Percentiles rank a stretch among this genome's conserved stretches.
These are phyloP conservation scores for Philaethria dido DNA, from an alignment of 2,888 invertebrate species.

Conservation along the genomic window DNA sequence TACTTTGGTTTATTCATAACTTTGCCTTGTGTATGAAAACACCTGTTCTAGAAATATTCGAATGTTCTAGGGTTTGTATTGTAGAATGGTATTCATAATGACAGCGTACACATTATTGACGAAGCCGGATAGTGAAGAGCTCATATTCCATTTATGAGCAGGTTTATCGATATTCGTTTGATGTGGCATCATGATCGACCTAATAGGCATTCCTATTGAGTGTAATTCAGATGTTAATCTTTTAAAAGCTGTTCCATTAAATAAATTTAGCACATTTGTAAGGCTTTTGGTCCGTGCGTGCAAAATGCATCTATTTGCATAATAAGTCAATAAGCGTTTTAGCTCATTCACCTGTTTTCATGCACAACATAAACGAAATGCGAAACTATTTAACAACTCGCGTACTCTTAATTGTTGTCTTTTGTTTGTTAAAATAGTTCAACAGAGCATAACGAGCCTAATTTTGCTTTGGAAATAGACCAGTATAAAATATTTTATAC, in stretches of 20 bases:
- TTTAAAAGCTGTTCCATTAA: constrained; percentile 28
- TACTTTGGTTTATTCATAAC: background rate
- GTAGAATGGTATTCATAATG: background rate
- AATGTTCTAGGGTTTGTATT: constrained; percentile 10
- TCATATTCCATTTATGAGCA: constrained; percentile 8
- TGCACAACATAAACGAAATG: constrained; percentile 21
- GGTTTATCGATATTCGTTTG: constrained; percentile 15
- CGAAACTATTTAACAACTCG: background rate
- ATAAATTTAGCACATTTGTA: constrained; percentile 39
- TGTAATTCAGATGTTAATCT: constrained; percentile 35
- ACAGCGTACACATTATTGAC: background rate
- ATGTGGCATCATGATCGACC: constrained; percentile 16
- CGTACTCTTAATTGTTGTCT: constrained; percentile 27
- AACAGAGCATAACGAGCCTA: background rate
- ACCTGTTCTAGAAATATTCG: constrained; percentile 1
- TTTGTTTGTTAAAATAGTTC: constrained; percentile 24
- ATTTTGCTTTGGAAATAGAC: constrained; percentile 4
- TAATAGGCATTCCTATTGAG: constrained; percentile 23
- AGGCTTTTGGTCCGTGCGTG: constrained; percentile 48
- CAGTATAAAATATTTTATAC: background rate
- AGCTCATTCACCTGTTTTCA: constrained; percentile 51
- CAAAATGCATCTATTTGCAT: constrained; percentile 51
- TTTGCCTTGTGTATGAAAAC: background rate
- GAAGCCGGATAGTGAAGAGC: constrained; percentile 10
- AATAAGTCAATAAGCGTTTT: constrained; percentile 49